A percentile compares a stretch with the other conserved stretches of the same genome.
Conservation (phyloP, 2,888 invertebrate genomes). For the Drosophila algonquin region DNA sequence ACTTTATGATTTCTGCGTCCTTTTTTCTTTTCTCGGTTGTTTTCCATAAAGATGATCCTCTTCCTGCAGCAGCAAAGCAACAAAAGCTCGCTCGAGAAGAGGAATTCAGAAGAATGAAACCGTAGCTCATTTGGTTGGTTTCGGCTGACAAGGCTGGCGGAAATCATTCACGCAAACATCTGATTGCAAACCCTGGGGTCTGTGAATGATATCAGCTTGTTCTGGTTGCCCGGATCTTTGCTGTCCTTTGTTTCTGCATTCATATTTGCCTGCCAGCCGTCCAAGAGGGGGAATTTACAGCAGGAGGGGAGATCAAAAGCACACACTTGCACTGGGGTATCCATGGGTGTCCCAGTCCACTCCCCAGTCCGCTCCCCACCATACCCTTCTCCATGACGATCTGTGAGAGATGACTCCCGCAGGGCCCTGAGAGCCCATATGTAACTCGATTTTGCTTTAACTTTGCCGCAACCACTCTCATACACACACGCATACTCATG, state of each 20-base stretch:
- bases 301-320: constrained; percentile 23
- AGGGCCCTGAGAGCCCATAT: constrained; percentile 53
- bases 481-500: constrained; percentile 48
- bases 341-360: constrained; percentile 57
- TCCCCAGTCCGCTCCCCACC: constrained; percentile 9
- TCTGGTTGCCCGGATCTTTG: background rate
- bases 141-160: constrained; percentile 36
- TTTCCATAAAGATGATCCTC: constrained; percentile 73
- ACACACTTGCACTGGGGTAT: constrained; percentile 39
- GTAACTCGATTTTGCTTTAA: constrained; percentile 72
- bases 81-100: constrained; percentile 64
- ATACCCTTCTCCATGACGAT: background rate
- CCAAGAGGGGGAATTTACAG: constrained; percentile 25
- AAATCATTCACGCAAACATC: constrained; percentile 53
- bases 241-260: constrained; percentile 24
- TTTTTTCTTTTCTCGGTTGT: constrained; percentile 59
- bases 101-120: constrained; percentile 74
- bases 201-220: constrained; percentile 41
- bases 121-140: constrained; percentile 74
- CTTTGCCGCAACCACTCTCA: constrained; percentile 69
- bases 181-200: constrained; percentile 24
- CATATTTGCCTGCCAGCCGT: constrained; percentile 9
- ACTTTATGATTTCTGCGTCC: constrained; percentile 76
- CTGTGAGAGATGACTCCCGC: constrained; percentile 63
- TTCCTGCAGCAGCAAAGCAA: constrained; percentile 70